Percentiles rank a stretch among this genome's conserved stretches.
Conservation (phyloP, 2,888 invertebrate genomes). For the Rotaria magnacalcarata region DNA sequence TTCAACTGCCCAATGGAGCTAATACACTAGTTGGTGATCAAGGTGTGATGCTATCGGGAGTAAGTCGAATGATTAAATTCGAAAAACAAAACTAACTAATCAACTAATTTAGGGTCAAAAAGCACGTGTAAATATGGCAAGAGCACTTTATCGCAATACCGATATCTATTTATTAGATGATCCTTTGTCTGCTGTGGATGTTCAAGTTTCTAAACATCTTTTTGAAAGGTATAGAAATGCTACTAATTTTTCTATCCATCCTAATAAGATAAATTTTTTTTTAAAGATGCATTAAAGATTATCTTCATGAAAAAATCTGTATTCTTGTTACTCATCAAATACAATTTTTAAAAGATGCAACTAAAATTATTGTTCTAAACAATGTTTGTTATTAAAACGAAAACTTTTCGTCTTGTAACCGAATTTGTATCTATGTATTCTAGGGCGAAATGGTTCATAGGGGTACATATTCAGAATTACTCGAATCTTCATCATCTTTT, state of each 20-base stretch:
- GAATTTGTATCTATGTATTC: too few species aligned
- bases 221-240: constrained; percentile 68
- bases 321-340: constrained; percentile 78
- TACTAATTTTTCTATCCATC: background rate
- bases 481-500: background rate
- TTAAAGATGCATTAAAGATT: constrained; percentile 64
- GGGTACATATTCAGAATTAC: background rate
- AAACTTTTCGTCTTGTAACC: background rate
- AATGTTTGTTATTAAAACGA: background rate
- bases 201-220: constrained; percentile 79
- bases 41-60: background rate
- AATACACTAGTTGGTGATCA: background rate
- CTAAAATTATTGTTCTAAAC: constrained; percentile 59
- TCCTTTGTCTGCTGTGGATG: constrained; percentile 81
- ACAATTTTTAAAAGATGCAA: constrained; percentile 65
- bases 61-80: background rate
- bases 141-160: constrained; percentile 64
- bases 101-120: constrained; percentile 65
- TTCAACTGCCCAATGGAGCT: background rate
- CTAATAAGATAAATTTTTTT: background rate
- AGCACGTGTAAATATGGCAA: constrained; percentile 68
- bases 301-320: constrained; percentile 69
- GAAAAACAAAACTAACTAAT: too few species aligned
- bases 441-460: constrained; percentile 33
- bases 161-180: constrained; percentile 63